Percentiles rank a stretch among this genome's conserved stretches.
Conservation (phyloP, 2,113 vertebrate genomes). For the Macquaria australasica region DNA sequence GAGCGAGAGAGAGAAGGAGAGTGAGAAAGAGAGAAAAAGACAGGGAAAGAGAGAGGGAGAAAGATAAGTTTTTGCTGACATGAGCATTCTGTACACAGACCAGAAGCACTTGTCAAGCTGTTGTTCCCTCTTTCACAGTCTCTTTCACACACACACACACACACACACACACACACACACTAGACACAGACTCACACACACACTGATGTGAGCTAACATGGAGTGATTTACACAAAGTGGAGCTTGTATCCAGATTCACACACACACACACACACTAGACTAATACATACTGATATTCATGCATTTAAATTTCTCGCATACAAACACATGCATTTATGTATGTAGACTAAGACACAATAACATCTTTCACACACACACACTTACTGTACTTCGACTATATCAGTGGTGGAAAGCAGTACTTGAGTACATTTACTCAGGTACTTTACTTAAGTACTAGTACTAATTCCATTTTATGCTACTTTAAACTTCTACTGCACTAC, state of each 20-base stretch:
- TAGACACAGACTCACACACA: too few relatives aligned
- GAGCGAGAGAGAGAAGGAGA: constrained; percentile 48
- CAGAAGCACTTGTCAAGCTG: constrained; percentile 80
- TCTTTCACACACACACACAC: constrained; percentile 26
- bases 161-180: constrained; percentile 14
- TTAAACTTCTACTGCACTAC: background rate
- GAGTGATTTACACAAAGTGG: constrained; percentile 46
- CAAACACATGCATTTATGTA: constrained; percentile 5
- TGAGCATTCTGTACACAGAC: constrained; percentile 72
- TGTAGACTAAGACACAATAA: background rate
- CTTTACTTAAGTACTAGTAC: background rate
- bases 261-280: background rate
- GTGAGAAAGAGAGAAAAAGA: constrained; percentile 1
- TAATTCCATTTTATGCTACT: too few relatives aligned
- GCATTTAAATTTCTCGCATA: background rate
- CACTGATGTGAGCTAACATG: constrained; percentile 11
- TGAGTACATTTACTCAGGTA: background rate
- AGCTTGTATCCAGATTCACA: constrained; percentile 11
- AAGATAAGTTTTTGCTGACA: constrained; percentile 82
- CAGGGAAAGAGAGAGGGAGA: constrained; percentile 51
- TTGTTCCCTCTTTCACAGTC: constrained; percentile 66
- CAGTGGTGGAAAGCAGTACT: background rate
- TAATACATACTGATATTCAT: constrained; percentile 27
- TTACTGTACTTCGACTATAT: background rate
- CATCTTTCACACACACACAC: background rate